Conservation (phyloP, 2,797 vertebrate species). For the Manis pentadactyla region DNA sequence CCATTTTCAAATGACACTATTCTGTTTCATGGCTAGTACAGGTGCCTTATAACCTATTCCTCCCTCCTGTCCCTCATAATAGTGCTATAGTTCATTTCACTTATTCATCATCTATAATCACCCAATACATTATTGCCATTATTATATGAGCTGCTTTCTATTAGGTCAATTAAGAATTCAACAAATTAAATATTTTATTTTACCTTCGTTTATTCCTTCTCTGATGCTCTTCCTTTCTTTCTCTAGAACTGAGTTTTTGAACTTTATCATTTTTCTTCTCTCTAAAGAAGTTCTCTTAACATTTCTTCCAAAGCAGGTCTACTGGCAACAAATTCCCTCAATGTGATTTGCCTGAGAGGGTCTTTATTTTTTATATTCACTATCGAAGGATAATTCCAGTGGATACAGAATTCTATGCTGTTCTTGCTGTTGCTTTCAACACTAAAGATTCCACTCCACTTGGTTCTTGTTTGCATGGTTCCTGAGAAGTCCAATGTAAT, state of each 20-base stretch:
- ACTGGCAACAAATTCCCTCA: not conserved
- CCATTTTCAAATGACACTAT: not conserved
- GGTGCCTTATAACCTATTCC: not conserved
- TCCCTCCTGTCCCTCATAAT: not conserved
- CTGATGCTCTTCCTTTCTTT: not conserved
- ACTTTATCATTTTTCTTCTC: not conserved
- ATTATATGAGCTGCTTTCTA: not conserved
- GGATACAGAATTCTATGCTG: not conserved
- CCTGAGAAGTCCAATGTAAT: not conserved
- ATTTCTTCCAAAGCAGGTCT: not conserved
- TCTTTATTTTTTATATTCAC: not conserved
- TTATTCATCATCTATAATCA: not conserved
- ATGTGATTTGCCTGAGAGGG: not conserved
- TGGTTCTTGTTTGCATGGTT: not conserved
- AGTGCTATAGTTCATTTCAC: not conserved
- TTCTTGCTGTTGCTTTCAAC: not conserved
- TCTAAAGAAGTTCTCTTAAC: not conserved
- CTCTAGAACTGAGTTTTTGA: not conserved
- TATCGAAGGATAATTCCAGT: not conserved
- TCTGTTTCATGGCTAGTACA: not conserved
- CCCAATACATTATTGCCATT: not conserved
- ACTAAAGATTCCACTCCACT: not conserved
- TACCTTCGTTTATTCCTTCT: not conserved
- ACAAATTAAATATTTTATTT: constrained; percentile 4
- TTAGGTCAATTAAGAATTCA: not conserved